Base-by-base conservation (phyloP, 2,113 vertebrate species). In the Trematomus loennbergii region DNA sequence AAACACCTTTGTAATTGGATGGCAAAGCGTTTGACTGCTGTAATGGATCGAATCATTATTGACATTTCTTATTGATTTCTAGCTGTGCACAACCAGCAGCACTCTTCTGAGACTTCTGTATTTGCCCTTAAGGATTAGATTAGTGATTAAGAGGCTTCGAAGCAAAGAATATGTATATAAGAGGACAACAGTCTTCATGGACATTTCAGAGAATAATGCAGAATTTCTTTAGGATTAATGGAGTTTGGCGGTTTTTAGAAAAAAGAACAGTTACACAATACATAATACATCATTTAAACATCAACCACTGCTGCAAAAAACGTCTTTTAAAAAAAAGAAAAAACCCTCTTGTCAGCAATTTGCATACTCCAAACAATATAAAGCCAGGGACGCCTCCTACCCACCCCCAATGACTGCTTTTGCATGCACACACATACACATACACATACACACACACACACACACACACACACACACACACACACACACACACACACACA, bases 1-100 rank as follows among this genome's bases (percentile, higher is more conserved):
- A 40, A 84, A 88, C 87, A 87, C 89, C 88, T 92, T 89, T 89
- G 87, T 87, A 89, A 89, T 91, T 89, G 52, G 79, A 89, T 77
- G 75, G 81, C 78, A 89, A 89, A 88, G 67, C 59, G 20, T 90
- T 84, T 87, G 88, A 89, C 82, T 84, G 68, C 66, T 83, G 80
- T 72, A 81, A 89, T 80, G 59, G 87, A 91, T 91, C 68, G 80
- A 88, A 87, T 78, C 82, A 67, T 58, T 72, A 93, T 90, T 84
- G 91, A 90, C 81, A 74, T 16, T 50, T 81, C 82, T 61, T 82
- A 94, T 92, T 93, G 93, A 94, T 93, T 73, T 57, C 16, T 67
- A 69, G 80, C 71, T 55, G 81, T 78, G 78, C 64, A 70, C 72
- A 79, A 82, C 62, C 36, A 43, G 36, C 53, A 50, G 72, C 2